These are phyloP conservation scores for Scylla paramamosain DNA, from an alignment of 1,140 invertebrate species.

Conservation along the genomic window DNA sequence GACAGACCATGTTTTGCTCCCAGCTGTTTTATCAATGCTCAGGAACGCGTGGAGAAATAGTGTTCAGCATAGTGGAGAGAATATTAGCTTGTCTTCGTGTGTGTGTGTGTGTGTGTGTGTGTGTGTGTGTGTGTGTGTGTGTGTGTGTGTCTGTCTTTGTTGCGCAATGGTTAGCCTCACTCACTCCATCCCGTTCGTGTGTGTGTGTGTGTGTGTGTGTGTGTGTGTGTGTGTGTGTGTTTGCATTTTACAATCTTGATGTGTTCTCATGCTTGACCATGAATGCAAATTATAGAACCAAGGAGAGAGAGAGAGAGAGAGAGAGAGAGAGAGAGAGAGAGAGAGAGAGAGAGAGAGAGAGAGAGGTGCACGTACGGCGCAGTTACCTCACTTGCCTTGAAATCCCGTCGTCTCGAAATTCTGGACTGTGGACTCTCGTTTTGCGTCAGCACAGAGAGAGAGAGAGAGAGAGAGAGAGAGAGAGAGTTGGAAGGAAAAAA, in stretches of 20 bases:
- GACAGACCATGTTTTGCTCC: not conserved
- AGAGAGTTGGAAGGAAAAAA: not conserved
- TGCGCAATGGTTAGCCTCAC: not conserved
- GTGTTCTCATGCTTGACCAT: slow-evolving; percentile 3
- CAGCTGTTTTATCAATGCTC: not conserved
- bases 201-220: not conserved
- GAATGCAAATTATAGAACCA: not conserved
- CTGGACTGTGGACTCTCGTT: not conserved
- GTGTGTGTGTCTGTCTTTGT: too few relatives aligned
- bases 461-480: too few relatives aligned
- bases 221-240: slow-evolving; percentile 6
- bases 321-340: too few relatives aligned
- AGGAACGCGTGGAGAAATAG: too few relatives aligned
- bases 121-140: too few relatives aligned
- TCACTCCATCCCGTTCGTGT: too few relatives aligned
- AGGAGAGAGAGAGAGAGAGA: not conserved
- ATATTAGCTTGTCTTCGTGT: not conserved
- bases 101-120: too few relatives aligned
- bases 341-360: not conserved
- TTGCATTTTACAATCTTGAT: not conserved
- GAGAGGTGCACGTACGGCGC: not conserved
- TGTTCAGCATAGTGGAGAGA: not conserved
- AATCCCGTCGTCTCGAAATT: not conserved
- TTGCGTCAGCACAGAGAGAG: too few relatives aligned
- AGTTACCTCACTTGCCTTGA: not conserved